A percentile compares a stretch with the other conserved stretches of the same genome.
Conservation (phyloP, 2,113 vertebrate genomes). For the Python bivittatus region DNA sequence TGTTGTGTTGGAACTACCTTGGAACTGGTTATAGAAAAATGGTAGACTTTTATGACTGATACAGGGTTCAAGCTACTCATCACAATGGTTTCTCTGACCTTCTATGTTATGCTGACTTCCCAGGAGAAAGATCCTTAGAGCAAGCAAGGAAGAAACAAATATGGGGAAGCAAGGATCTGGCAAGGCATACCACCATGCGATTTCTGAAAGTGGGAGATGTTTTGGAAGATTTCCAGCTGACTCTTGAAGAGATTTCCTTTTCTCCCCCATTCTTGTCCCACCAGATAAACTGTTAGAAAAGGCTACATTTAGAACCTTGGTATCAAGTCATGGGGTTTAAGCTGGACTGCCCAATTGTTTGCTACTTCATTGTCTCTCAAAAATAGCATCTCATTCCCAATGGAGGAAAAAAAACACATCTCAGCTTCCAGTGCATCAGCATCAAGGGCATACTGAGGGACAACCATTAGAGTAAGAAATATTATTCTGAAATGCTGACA, state of each 20-base stretch:
- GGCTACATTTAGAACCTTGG: background rate
- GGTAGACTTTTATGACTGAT: background rate
- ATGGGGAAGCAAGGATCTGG: background rate
- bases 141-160: background rate
- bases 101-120: background rate
- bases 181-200: background rate
- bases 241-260: background rate
- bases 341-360: background rate
- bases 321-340: background rate
- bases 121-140: background rate
- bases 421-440: background rate
- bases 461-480: background rate
- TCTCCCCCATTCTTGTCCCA: background rate
- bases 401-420: background rate
- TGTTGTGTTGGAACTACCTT: background rate
- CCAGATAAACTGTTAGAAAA: background rate
- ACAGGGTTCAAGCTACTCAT: background rate
- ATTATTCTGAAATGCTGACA: conserved; percentile 1
- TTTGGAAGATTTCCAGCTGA: background rate
- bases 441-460: background rate
- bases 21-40: background rate
- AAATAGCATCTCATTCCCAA: background rate
- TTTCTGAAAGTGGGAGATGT: background rate
- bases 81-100: background rate
- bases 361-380: background rate